Percentiles rank a stretch among this genome's conserved stretches.
phyloP scores from a whole-genome alignment of 1,140 invertebrate genomes.

The Luehdorfia chinensis region DNA sequence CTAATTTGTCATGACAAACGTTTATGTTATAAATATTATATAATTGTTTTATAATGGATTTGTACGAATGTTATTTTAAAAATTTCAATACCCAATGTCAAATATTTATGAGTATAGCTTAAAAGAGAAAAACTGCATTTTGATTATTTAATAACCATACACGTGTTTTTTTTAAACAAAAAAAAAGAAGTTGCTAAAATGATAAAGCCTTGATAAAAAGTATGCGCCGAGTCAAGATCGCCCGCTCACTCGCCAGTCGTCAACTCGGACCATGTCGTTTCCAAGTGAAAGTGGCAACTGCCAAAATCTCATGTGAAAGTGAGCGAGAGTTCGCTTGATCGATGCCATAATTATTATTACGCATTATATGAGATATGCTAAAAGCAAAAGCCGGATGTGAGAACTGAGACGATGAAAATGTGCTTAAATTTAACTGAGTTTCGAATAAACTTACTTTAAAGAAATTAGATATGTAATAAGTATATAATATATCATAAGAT shows the following conservation, averaged over 20 bases:
- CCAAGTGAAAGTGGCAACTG: slow-evolving; percentile 61
- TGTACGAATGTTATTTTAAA: too few relatives aligned
- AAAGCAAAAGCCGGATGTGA: slow-evolving; percentile 63
- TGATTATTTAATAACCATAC: too few relatives aligned
- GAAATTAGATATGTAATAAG: background rate
- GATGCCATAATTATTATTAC: slow-evolving; percentile 75
- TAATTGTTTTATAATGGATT: too few relatives aligned
- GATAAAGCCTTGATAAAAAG: too few relatives aligned
- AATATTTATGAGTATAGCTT: too few relatives aligned
- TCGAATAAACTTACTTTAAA: background rate
- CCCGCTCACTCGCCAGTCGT: slow-evolving; percentile 14
- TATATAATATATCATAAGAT: background rate
- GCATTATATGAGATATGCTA: slow-evolving; percentile 70
- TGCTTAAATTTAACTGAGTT: background rate
- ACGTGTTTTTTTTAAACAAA: too few relatives aligned
- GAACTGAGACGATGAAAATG: slow-evolving; percentile 1
- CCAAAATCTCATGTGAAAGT: slow-evolving; percentile 72
- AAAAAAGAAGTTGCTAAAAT: too few relatives aligned
- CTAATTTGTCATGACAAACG: too few relatives aligned
- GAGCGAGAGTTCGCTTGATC: slow-evolving; percentile 57
- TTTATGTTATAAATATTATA: too few relatives aligned
- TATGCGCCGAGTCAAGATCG: too few relatives aligned
- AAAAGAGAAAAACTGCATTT: too few relatives aligned
- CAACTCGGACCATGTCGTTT: slow-evolving; percentile 24
- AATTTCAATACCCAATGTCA: too few relatives aligned